Evolutionary conservation across 2,113 vertebrate species (phyloP).

Genomic region (Pongo pygmaeus): DNA sequence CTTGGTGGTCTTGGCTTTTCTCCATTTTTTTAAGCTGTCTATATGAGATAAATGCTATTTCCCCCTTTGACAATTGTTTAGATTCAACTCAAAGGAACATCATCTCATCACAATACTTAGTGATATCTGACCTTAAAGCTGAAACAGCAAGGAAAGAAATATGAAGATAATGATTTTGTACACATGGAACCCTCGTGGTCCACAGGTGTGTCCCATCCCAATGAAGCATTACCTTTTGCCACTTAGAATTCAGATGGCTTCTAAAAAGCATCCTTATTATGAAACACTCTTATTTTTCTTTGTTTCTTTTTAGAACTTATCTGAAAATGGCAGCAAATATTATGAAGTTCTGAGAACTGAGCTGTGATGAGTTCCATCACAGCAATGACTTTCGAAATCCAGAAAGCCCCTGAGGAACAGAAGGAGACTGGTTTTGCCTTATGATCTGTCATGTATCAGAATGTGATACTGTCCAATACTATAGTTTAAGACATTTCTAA

Average conservation of each 20-base stretch:
- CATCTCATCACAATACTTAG: not conserved
- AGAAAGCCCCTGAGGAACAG: not conserved
- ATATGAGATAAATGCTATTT: constrained; percentile 8
- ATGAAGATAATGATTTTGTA: not conserved
- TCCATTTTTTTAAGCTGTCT: constrained; percentile 22
- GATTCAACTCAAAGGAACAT: not conserved
- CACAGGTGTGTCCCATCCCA: too few species aligned
- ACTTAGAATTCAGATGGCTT: not conserved
- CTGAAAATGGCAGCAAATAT: not conserved
- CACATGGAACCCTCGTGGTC: not conserved
- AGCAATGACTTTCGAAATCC: not conserved
- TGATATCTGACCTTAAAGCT: constrained; percentile 16
- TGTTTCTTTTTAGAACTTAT: not conserved
- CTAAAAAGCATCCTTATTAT: fast-evolving
- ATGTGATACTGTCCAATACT: not conserved
- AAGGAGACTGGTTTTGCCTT: not conserved
- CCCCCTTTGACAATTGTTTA: not conserved
- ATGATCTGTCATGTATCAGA: not conserved
- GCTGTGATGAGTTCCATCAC: not conserved
- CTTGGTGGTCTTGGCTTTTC: constrained; percentile 58
- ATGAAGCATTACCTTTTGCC: not conserved
- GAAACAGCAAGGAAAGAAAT: not conserved
- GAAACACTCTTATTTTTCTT: not conserved
- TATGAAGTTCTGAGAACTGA: not conserved
- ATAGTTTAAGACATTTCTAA: not conserved